Evolutionary conservation across 2,888 invertebrate species (phyloP), one percentile per base, ranked within the genome.

Genomic region (Ctenicera cuprea): DNA sequence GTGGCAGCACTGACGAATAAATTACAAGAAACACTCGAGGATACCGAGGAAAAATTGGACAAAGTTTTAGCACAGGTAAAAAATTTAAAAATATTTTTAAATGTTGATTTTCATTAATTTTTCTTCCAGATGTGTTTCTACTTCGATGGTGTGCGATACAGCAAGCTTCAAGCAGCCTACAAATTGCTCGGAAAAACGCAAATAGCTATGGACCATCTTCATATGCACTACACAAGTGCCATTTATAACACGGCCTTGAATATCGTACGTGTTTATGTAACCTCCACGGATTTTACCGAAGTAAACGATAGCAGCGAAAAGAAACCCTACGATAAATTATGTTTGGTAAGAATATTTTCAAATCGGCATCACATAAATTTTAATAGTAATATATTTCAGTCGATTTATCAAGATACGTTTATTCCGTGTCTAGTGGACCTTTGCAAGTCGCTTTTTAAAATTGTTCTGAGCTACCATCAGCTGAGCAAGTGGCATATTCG

Each of bases 211-310:
- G 98, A 98, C 85, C 97, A 97, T 85, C 87, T 98, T 9, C 96
- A 97, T 80, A 97, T 98, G 92, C 97, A 98, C 85, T 97, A 96
- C 82, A 95, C 97, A 0, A 96, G 96, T 45, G 95, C 97, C 0
- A 95, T 98, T 14, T 97, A 95, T 79, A 94, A 94, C 75, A 91
- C 93, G 0, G 93, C 96, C 0, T 90, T 90, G 76, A 88, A 88
- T 2, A 89, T 90, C 0, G 85, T 90, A 0, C 89, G 86, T 80
- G 89, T 87, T 63, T 91, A 86, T 82, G 88, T 86, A 73, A 88
- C 87, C 61, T 85, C 87, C 7, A 78, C 82, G 0, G 85, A 86
- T 45, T 77, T 80, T 30, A 71, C 82, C 11, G 84, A 85, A 59
- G 79, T 78, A 30, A 79, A 84, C 1, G 88, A 88, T 54, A 89